A percentile compares a stretch with the other conserved stretches of the same genome.
These are phyloP conservation scores for Eledona agricola DNA, from an alignment of 2,888 invertebrate genomes.

Conservation along the genomic window DNA sequence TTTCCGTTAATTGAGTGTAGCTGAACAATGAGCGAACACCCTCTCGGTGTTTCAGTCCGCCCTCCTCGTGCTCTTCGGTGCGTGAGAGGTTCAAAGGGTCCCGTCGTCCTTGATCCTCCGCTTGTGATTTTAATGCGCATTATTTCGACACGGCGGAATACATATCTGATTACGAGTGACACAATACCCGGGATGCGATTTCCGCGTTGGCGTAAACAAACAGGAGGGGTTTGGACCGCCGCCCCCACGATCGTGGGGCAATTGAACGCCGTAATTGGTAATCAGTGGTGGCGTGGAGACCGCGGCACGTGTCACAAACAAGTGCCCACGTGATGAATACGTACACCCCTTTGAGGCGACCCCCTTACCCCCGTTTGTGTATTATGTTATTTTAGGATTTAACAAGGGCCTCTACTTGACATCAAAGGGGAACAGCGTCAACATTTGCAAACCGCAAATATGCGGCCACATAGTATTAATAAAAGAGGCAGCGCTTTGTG, in stretches of 20 bases:
- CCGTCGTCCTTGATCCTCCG: conserved; percentile 56
- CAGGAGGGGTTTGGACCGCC: conserved; percentile 16
- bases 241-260: conserved; percentile 44
- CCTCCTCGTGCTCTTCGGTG: conserved; percentile 54
- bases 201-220: conserved; percentile 30
- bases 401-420: conserved; percentile 57
- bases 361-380: conserved; percentile 43
- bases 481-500: conserved; percentile 14
- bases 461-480: conserved; percentile 14
- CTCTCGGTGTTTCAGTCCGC: conserved; percentile 55
- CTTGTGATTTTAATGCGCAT: conserved; percentile 62
- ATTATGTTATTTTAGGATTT: conserved; percentile 59
- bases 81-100: conserved; percentile 62
- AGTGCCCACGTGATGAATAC: conserved; percentile 54
- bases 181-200: conserved; percentile 12
- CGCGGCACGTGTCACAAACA: conserved; percentile 59
- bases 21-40: conserved; percentile 59
- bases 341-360: conserved; percentile 28
- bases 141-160: conserved; percentile 57
- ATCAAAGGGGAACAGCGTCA: conserved; percentile 55
- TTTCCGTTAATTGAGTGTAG: conserved; percentile 62
- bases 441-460: conserved; percentile 36
- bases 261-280: conserved; percentile 60
- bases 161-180: conserved; percentile 57
- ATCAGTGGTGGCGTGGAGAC: conserved; percentile 55